Conservation (phyloP, 2,888 invertebrate species). For the Andrena praecox region DNA sequence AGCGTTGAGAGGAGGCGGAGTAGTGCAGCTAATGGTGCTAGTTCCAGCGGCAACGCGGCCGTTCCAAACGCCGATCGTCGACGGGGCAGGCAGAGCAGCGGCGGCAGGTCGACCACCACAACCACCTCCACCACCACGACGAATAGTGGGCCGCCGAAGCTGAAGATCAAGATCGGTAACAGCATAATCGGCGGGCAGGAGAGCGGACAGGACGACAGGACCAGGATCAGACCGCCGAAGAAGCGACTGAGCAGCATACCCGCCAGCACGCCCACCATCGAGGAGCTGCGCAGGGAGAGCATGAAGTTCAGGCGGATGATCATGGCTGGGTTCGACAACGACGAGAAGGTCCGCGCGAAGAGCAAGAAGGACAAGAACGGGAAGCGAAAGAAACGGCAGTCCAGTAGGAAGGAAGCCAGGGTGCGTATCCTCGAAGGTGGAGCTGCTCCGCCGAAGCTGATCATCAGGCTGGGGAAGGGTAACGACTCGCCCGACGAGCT, state of each 20-base stretch:
- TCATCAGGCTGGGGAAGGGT: constrained; percentile 89
- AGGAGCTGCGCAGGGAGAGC: constrained; percentile 93
- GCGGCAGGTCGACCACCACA: constrained; percentile 74
- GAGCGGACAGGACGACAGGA: constrained; percentile 84
- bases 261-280: constrained; percentile 89
- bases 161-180: constrained; percentile 92
- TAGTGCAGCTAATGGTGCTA: constrained; percentile 73
- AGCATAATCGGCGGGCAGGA: constrained; percentile 86
- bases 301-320: constrained; percentile 95
- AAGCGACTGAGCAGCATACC: constrained; percentile 89
- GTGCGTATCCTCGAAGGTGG: constrained; percentile 88
- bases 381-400: constrained; percentile 86
- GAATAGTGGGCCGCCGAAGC: constrained; percentile 86
- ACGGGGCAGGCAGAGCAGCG: constrained; percentile 81
- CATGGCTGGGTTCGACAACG: constrained; percentile 93
- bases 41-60: constrained; percentile 48
- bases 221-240: constrained; percentile 90
- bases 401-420: constrained; percentile 85
- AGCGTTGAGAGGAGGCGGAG: constrained; percentile 80
- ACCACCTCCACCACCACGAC: constrained; percentile 81
- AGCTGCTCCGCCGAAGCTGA: constrained; percentile 89
- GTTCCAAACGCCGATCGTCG: constrained; percentile 82
- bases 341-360: constrained; percentile 86
- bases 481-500: constrained; percentile 52
- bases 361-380: constrained; percentile 86